Conservation (phyloP, 2,888 invertebrate species). For the Melanostoma mellinum region DNA sequence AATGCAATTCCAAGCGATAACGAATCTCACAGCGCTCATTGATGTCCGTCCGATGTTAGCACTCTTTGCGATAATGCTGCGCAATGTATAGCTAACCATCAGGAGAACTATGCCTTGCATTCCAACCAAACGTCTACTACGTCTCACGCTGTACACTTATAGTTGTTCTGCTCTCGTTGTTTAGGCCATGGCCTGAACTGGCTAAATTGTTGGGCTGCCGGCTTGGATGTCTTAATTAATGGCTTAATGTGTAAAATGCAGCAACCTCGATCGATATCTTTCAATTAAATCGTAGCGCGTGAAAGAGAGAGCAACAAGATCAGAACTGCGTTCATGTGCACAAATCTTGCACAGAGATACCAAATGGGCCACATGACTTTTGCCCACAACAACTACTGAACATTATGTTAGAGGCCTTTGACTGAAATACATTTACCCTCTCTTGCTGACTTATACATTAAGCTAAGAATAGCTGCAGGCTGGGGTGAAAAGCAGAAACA, state of each 20-base stretch:
- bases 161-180: constrained; percentile 44
- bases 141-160: constrained; percentile 43
- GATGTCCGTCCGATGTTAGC: constrained; percentile 59
- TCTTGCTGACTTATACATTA: no score
- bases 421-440: no score
- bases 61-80: constrained; percentile 34
- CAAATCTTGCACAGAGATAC: no score
- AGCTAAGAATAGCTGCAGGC: no score
- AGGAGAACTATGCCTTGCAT: constrained; percentile 66
- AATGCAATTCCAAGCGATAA: constrained; percentile 67
- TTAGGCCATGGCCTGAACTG: not conserved
- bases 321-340: constrained; percentile 32
- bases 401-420: no score
- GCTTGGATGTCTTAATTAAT: constrained; percentile 72
- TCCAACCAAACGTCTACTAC: constrained; percentile 48
- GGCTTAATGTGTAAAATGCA: constrained; percentile 72
- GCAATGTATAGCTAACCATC: constrained; percentile 5
- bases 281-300: constrained; percentile 65
- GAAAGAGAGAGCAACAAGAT: constrained; percentile 32
- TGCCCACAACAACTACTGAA: no score
- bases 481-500: no score
- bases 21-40: constrained; percentile 66
- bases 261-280: constrained; percentile 73
- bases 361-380: no score
- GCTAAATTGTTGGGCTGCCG: constrained; percentile 42